A percentile compares a stretch with the other conserved stretches of the same genome.
phyloP scores from a whole-genome alignment of 2,797 vertebrate genomes.

The Neomorphus geoffroyi region DNA sequence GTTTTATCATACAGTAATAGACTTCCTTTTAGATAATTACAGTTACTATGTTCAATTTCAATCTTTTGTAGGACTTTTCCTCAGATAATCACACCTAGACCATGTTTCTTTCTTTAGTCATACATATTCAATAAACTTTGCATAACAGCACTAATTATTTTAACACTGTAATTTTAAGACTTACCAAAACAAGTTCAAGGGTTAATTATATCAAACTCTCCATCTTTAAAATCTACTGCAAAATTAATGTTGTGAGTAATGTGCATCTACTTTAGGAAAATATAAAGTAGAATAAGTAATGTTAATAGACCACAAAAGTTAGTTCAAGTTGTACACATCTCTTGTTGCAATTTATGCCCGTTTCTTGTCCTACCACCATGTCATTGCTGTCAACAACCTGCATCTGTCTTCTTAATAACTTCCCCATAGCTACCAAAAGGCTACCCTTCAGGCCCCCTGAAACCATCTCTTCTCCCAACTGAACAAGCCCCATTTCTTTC shows the following conservation, averaged over 20 bases:
- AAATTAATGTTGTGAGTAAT: constrained; percentile 36
- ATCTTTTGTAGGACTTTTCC: constrained; percentile 59
- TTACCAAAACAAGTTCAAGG: neutral
- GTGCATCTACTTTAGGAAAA: neutral
- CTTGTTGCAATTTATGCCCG: neutral
- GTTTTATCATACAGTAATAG: constrained; percentile 78
- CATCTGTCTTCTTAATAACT: neutral
- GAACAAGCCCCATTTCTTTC: neutral
- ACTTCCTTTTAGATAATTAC: constrained; percentile 73
- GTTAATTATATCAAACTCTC: constrained; percentile 47
- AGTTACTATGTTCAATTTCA: constrained; percentile 69
- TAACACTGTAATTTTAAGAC: constrained; percentile 5
- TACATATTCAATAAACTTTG: constrained; percentile 46
- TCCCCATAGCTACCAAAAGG: neutral
- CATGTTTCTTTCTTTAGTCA: constrained; percentile 63
- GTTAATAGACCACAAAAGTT: neutral
- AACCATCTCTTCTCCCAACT: neutral
- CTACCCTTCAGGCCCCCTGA: neutral
- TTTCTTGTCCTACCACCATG: neutral
- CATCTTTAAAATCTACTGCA: constrained; percentile 9
- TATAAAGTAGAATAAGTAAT: neutral
- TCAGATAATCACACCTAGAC: constrained; percentile 53
- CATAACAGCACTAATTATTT: constrained; percentile 50
- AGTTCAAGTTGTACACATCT: neutral
- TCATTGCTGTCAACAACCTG: neutral